These are phyloP conservation scores for Ginglymostoma cirratum DNA, from an alignment of 2,113 vertebrate genomes.

Conservation along the genomic window DNA sequence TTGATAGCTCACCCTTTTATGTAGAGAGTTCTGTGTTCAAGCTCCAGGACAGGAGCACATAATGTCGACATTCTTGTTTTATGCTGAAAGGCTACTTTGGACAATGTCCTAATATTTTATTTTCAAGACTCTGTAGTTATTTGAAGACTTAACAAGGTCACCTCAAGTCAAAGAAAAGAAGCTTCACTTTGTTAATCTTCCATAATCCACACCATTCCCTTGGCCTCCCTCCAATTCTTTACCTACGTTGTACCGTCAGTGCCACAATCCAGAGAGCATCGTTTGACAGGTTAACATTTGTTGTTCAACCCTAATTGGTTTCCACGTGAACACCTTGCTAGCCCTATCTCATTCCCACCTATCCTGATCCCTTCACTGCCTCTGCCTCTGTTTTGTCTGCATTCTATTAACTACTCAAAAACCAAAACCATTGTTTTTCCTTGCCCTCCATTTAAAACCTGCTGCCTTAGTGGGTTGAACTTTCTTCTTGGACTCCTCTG, in stretches of 20 bases:
- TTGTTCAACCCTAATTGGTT: background rate
- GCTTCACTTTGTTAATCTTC: background rate
- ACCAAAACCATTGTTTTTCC: background rate
- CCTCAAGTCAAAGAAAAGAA: background rate
- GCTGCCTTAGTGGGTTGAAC: background rate
- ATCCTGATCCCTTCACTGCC: background rate
- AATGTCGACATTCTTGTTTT: background rate
- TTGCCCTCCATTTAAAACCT: background rate
- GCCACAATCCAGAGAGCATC: background rate
- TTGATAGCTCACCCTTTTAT: background rate
- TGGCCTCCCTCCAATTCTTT: background rate
- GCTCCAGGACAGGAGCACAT: background rate
- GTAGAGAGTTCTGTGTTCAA: background rate
- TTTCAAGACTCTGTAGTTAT: background rate
- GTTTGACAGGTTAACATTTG: too few species aligned
- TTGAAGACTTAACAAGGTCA: background rate
- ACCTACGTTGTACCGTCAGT: too few species aligned
- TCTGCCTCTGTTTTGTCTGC: background rate
- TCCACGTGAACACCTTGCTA: background rate
- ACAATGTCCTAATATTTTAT: background rate
- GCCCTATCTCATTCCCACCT: background rate
- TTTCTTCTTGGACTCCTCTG: too few species aligned
- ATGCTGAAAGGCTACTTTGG: background rate
- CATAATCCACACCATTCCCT: background rate
- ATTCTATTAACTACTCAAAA: background rate